Conservation (phyloP, 2,888 invertebrate genomes). For the Tipula vernalis region DNA sequence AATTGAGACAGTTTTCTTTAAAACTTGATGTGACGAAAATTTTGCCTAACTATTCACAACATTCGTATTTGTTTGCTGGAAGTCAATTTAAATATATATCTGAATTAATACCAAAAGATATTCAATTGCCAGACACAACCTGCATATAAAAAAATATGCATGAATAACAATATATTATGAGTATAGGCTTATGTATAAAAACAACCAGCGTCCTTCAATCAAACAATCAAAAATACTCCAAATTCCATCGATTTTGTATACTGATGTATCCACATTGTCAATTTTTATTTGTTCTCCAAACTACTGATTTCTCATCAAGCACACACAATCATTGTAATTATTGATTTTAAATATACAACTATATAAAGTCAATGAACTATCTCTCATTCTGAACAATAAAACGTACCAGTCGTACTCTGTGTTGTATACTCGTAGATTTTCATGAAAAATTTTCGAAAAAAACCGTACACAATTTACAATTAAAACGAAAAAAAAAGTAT, state of each 20-base stretch:
- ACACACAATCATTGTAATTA: neutral
- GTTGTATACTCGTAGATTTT: neutral
- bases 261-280: neutral
- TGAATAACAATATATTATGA: too few relatives aligned
- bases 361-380: neutral
- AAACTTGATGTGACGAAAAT: too few relatives aligned
- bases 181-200: neutral
- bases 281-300: neutral
- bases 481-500: neutral
- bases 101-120: neutral
- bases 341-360: neutral
- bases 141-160: too few relatives aligned
- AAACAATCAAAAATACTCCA: neutral
- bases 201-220: neutral
- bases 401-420: neutral
- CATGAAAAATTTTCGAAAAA: neutral
- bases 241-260: neutral
- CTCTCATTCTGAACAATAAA: neutral
- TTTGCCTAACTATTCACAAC: too few relatives aligned
- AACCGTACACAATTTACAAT: neutral
- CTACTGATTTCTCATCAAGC: neutral
- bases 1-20: too few relatives aligned
- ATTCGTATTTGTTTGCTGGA: too few relatives aligned
- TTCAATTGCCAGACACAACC: too few relatives aligned
- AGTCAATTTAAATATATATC: too few relatives aligned